phyloP scores from a whole-genome alignment of 2,797 vertebrate genomes.

The Tangara arthus region DNA sequence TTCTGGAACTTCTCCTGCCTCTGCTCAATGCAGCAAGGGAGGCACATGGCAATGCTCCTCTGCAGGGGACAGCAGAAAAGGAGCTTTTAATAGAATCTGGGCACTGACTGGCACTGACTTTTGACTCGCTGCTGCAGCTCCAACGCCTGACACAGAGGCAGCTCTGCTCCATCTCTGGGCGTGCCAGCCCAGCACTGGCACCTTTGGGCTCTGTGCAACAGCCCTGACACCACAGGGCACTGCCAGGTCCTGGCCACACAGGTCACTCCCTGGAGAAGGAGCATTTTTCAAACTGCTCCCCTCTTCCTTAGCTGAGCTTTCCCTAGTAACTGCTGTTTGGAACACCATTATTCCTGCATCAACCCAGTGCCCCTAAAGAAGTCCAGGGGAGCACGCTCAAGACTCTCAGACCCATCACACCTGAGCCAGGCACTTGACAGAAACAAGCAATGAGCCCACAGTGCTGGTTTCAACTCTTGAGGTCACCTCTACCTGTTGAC shows the following conservation, averaged over 20 bases:
- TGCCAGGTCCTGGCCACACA: neutral
- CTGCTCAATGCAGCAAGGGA: neutral
- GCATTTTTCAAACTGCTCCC: neutral
- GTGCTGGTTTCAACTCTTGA: neutral
- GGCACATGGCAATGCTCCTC: neutral
- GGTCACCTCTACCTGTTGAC: neutral
- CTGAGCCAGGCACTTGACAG: neutral
- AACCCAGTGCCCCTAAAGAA: neutral
- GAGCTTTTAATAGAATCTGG: slow-evolving; percentile 47
- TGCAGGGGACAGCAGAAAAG: neutral
- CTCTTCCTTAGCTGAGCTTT: neutral
- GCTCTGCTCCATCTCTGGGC: neutral
- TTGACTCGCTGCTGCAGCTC: slow-evolving; percentile 8
- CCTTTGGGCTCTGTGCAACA: neutral
- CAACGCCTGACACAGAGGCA: neutral
- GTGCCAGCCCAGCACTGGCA: neutral
- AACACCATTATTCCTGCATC: neutral
- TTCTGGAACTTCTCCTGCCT: neutral
- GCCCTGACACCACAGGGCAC: neutral
- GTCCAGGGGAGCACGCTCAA: rapidly evolving
- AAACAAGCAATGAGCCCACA: neutral
- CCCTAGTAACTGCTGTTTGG: neutral
- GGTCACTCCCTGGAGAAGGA: neutral
- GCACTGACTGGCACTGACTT: neutral
- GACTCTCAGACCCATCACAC: neutral